These are phyloP conservation scores for Pangasianodon hypophthalmus DNA, from an alignment of 2,113 vertebrate species.

Conservation along the genomic window DNA sequence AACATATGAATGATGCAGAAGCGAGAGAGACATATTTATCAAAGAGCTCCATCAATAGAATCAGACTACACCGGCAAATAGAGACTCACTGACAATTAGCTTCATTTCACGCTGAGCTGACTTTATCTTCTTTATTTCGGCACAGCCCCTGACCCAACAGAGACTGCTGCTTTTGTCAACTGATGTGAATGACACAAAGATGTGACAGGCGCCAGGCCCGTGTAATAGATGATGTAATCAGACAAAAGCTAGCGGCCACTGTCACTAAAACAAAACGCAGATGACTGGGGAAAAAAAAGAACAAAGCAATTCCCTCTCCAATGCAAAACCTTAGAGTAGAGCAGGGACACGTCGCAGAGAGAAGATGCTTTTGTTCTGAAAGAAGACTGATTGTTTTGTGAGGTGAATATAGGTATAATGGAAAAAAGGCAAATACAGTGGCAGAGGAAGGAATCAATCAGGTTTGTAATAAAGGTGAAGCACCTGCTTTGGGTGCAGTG, in stretches of 20 bases:
- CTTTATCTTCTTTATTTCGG: constrained; percentile 49
- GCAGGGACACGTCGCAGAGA: constrained; percentile 9
- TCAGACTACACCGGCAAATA: not conserved
- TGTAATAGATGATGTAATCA: constrained; percentile 43
- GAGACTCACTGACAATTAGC: constrained; percentile 42
- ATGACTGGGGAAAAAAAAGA: not conserved
- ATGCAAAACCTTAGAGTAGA: constrained; percentile 1
- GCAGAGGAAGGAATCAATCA: constrained; percentile 37
- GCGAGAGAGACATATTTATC: not conserved
- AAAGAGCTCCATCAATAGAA: not conserved
- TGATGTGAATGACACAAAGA: constrained; percentile 32
- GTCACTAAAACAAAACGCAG: constrained; percentile 14
- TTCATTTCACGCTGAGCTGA: constrained; percentile 22
- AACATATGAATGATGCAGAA: too few relatives aligned
- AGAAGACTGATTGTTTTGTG: constrained; percentile 28
- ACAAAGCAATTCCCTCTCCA: constrained; percentile 27
- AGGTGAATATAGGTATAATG: constrained; percentile 36
- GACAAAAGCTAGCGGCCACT: constrained; percentile 35
- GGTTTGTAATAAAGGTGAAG: constrained; percentile 41
- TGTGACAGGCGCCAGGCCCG: constrained; percentile 20
- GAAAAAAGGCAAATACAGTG: constrained; percentile 34
- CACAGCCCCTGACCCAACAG: constrained; percentile 30
- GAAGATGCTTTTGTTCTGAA: not conserved
- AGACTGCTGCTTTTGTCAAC: constrained; percentile 47
- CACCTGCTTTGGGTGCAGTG: not conserved